Percentiles rank a stretch among this genome's conserved stretches.
These are phyloP conservation scores for Pseudopodoces humilis DNA, from an alignment of 2,113 vertebrate species.

Conservation along the genomic window DNA sequence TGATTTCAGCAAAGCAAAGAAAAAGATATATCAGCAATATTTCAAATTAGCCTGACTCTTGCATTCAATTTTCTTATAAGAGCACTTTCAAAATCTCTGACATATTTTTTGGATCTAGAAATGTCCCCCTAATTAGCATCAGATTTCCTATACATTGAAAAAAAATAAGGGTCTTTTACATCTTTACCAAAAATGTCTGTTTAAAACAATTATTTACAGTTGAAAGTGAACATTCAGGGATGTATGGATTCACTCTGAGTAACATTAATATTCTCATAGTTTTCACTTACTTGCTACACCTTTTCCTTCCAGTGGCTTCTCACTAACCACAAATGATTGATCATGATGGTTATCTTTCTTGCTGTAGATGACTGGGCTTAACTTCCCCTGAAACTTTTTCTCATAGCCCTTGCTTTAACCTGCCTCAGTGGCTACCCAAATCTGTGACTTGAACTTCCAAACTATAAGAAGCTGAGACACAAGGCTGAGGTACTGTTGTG, in stretches of 20 bases:
- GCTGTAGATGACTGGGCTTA: not conserved
- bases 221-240: not conserved
- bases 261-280: not conserved
- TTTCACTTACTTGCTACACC: not conserved
- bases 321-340: not conserved
- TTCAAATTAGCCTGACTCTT: constrained; percentile 58
- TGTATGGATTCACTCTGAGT: not conserved
- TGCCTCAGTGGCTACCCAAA: not conserved
- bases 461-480: not conserved
- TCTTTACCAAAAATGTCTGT: not conserved
- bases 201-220: not conserved
- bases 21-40: constrained; percentile 25
- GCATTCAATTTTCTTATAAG: constrained; percentile 60
- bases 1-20: constrained; percentile 68
- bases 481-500: not conserved
- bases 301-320: not conserved
- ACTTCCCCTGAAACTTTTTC: not conserved
- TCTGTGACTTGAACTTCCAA: not conserved
- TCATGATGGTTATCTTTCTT: not conserved
- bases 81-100: constrained; percentile 40
- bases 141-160: constrained; percentile 24
- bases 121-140: constrained; percentile 23
- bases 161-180: not conserved
- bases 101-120: constrained; percentile 51
- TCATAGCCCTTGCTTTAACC: not conserved